Evolutionary conservation across 2,888 invertebrate genomes (phyloP).

Genomic region (Thymelicus sylvestris): DNA sequence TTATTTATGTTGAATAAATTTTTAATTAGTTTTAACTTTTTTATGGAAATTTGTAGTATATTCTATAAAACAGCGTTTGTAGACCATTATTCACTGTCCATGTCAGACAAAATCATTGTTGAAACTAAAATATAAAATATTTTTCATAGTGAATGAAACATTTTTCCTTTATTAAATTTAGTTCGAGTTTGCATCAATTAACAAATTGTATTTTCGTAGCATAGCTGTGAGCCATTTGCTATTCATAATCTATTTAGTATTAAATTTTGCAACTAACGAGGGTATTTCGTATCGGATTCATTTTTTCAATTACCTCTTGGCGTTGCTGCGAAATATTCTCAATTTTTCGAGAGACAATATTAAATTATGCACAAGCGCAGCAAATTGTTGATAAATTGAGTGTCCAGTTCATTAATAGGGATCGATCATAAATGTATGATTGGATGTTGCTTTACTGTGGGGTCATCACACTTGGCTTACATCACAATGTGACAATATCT

Average conservation of each 20-base stretch:
- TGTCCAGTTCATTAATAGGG: conserved; percentile 21
- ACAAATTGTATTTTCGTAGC: background rate
- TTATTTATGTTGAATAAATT: no score
- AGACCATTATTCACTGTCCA: no score
- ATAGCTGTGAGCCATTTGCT: background rate
- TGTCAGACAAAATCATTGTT: no score
- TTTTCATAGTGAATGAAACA: background rate
- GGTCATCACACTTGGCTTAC: background rate
- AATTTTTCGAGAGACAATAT: conserved; percentile 8
- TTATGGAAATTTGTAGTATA: no score
- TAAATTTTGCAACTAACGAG: conserved; percentile 20
- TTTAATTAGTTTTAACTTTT: no score
- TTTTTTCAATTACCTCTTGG: conserved; percentile 8
- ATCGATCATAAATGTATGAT: conserved; percentile 7
- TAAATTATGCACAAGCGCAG: conserved; percentile 4
- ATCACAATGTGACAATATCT: no score
- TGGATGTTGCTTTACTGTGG: background rate
- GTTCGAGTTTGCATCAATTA: conserved; percentile 6
- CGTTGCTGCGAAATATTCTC: conserved; percentile 1
- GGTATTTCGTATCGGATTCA: background rate
- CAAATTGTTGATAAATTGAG: conserved; percentile 12
- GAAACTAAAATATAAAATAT: background rate
- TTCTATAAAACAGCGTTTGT: no score
- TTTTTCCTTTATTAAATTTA: background rate
- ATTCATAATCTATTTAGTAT: conserved; percentile 23